A percentile compares a stretch with the other conserved stretches of the same genome.
Evolutionary conservation across 2,797 vertebrate genomes (phyloP).

Genomic region (Pseudochirops cupreus): DNA sequence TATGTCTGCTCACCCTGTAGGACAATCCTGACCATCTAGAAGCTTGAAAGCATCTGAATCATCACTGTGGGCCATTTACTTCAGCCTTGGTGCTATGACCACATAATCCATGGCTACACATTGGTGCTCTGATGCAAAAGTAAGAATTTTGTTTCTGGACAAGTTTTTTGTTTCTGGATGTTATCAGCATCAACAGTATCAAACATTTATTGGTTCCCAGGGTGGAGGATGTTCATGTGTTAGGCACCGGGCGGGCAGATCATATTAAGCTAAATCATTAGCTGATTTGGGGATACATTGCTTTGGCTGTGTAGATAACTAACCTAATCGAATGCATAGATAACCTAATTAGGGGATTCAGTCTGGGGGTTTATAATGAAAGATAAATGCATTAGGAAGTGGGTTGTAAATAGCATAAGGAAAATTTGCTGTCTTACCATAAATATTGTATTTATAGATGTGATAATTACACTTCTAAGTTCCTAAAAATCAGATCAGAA

Average conservation of each 20-base stretch:
- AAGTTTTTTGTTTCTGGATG: neutral
- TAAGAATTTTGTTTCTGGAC: neutral
- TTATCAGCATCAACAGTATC: neutral
- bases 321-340: slow-evolving; percentile 2
- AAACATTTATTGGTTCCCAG: neutral
- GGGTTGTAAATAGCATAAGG: neutral
- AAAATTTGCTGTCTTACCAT: slow-evolving; percentile 48
- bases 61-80: neutral
- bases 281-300: slow-evolving; percentile 6
- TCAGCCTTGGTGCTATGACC: neutral
- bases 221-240: neutral
- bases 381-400: slow-evolving; percentile 16
- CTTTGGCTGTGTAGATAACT: slow-evolving; percentile 17
- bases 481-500: slow-evolving; percentile 30
- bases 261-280: slow-evolving; percentile 2
- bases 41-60: neutral
- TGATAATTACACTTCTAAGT: slow-evolving; percentile 42
- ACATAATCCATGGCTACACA: neutral
- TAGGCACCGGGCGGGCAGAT: neutral
- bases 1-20: neutral
- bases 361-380: slow-evolving; percentile 22
- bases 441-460: slow-evolving; percentile 7
- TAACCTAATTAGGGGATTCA: slow-evolving; percentile 3
- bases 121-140: neutral
- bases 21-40: neutral